These are phyloP conservation scores for Pseudolaguvia tuberculata DNA, from an alignment of 2,113 vertebrate genomes.

Conservation along the genomic window DNA sequence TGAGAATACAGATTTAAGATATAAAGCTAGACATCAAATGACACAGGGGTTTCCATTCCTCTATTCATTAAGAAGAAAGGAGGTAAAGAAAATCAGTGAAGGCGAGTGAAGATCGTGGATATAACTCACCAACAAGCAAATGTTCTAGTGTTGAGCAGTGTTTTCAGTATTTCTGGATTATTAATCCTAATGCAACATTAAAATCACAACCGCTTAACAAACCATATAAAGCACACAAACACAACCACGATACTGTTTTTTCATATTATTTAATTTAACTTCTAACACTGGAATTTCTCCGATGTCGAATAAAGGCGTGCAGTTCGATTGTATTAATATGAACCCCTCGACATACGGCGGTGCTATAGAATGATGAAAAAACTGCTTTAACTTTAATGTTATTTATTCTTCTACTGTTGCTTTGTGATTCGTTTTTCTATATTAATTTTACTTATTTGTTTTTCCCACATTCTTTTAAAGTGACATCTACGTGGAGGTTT, in stretches of 20 bases:
- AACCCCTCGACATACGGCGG: conserved; percentile 40
- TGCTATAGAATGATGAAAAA: conserved; percentile 44
- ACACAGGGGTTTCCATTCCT: not conserved
- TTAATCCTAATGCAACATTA: conserved; percentile 11
- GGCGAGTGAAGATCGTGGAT: not conserved
- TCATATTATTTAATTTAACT: conserved; percentile 60
- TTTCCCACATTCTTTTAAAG: conserved; percentile 14
- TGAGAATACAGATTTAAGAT: not conserved
- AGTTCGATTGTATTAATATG: conserved; percentile 37
- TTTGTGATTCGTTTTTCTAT: conserved; percentile 53
- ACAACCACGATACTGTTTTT: conserved; percentile 39
- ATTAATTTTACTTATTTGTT: conserved; percentile 50
- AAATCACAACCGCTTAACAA: conserved; percentile 32
- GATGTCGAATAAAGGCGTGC: conserved; percentile 39
- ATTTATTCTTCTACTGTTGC: conserved; percentile 42
- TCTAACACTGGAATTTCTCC: conserved; percentile 66
- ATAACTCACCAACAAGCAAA: too few species aligned
- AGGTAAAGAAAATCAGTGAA: not conserved
- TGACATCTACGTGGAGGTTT: too few species aligned
- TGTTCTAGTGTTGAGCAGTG: not conserved
- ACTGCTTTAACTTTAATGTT: conserved; percentile 46
- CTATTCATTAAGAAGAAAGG: not conserved
- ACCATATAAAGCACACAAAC: conserved; percentile 28
- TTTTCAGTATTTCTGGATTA: conserved; percentile 17
- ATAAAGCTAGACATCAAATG: not conserved